phyloP scores from a whole-genome alignment of 2,113 vertebrate species.

The Willisornis vidua region DNA sequence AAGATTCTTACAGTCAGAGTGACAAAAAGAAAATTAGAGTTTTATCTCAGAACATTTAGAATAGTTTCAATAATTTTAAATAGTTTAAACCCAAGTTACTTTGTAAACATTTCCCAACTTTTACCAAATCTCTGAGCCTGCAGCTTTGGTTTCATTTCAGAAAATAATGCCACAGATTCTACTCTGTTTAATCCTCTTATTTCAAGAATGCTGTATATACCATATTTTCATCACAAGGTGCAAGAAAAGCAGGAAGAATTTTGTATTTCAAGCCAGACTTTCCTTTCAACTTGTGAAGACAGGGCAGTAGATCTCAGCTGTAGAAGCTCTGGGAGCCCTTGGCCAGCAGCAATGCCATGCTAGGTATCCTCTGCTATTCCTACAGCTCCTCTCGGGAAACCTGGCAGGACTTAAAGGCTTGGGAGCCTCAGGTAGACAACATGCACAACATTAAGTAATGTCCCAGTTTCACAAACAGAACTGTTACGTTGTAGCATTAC shows the following conservation, averaged over 20 bases:
- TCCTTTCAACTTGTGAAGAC: background rate
- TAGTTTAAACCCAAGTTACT: background rate
- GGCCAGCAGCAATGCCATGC: background rate
- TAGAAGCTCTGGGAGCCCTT: background rate
- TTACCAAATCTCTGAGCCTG: background rate
- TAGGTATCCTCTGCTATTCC: background rate
- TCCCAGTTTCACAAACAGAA: background rate
- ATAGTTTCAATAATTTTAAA: background rate
- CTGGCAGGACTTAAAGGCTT: background rate
- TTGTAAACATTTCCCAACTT: background rate
- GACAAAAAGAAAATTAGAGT: background rate
- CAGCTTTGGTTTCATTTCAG: background rate
- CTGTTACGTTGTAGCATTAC: background rate
- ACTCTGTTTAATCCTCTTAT: background rate
- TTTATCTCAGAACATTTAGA: background rate
- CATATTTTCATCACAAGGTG: background rate
- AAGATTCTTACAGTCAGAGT: background rate
- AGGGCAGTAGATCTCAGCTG: background rate
- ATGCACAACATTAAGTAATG: background rate
- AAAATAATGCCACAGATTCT: background rate
- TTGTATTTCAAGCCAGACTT: background rate
- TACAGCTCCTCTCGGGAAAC: background rate
- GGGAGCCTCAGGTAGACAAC: background rate
- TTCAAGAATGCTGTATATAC: background rate
- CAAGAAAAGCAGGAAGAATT: background rate